These are phyloP conservation scores for Ooceraea biroi DNA, from an alignment of 1,140 invertebrate genomes.

Conservation along the genomic window DNA sequence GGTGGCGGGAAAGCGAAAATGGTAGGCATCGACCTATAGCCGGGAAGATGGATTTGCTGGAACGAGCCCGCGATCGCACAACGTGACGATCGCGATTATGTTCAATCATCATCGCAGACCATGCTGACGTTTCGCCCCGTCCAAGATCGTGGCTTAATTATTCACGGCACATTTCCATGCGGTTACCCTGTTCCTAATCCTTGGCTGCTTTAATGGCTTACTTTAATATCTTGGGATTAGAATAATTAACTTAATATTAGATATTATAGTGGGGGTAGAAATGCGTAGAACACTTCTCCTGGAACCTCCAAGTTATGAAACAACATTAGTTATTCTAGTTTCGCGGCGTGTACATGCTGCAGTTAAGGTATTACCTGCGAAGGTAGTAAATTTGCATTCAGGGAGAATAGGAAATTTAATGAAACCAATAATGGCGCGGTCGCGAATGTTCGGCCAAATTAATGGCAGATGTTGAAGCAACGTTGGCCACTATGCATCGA, in stretches of 20 bases:
- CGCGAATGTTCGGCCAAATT: slow-evolving; percentile 1
- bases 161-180: neutral
- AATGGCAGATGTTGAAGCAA: slow-evolving; percentile 13
- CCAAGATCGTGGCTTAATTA: neutral
- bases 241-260: neutral
- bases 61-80: neutral
- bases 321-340: slow-evolving; percentile 2
- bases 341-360: neutral
- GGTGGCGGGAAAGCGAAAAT: neutral
- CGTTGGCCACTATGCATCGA: neutral
- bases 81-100: neutral
- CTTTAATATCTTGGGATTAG: neutral
- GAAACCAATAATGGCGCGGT: neutral
- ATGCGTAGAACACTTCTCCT: neutral
- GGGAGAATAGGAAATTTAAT: slow-evolving; percentile 16
- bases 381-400: slow-evolving; percentile 20
- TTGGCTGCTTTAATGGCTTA: too few species aligned
- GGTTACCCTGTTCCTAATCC: neutral
- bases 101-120: slow-evolving; percentile 8
- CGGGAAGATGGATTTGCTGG: slow-evolving; percentile 21
- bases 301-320: neutral
- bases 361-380: neutral
- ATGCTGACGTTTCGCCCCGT: neutral
- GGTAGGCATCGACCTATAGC: neutral
- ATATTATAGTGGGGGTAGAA: neutral